phyloP scores from a whole-genome alignment of 1,140 invertebrate genomes.

The Orchestia grillus region DNA sequence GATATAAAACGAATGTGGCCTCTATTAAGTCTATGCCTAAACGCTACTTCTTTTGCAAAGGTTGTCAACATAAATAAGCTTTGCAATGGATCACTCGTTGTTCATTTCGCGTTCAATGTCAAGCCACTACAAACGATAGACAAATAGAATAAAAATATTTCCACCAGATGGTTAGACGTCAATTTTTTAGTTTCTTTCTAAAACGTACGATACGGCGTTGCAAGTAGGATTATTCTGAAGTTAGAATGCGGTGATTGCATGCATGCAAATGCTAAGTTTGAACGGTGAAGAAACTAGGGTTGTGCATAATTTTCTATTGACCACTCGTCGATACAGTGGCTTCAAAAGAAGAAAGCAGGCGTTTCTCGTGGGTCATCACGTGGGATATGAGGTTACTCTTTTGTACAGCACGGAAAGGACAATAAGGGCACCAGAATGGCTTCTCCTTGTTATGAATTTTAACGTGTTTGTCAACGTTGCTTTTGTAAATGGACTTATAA shows the following conservation, averaged over 20 bases:
- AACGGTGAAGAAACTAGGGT: neutral
- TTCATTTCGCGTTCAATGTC: neutral
- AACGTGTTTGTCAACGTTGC: slow-evolving; percentile 63
- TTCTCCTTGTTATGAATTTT: slow-evolving; percentile 63
- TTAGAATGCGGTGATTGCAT: neutral
- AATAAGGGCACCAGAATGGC: slow-evolving; percentile 72
- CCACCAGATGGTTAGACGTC: neutral
- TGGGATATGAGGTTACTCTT: slow-evolving; percentile 91
- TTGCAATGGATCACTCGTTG: neutral
- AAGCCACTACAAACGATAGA: neutral
- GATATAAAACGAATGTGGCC: neutral
- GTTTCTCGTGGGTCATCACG: slow-evolving; percentile 79
- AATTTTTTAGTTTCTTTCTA: neutral
- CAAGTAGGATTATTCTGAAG: neutral
- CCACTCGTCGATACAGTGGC: neutral
- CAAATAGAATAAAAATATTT: neutral
- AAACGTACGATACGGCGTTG: neutral
- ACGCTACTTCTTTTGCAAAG: neutral
- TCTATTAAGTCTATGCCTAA: neutral
- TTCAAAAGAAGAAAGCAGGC: neutral
- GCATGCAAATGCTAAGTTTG: neutral
- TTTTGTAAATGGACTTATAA: slow-evolving; percentile 62
- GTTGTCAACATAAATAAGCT: neutral
- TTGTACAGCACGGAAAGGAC: slow-evolving; percentile 69
- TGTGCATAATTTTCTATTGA: neutral